Evolutionary conservation across 1,140 invertebrate species (phyloP), one percentile per base, ranked within the genome.

Genomic region (Drepana arcuata): DNA sequence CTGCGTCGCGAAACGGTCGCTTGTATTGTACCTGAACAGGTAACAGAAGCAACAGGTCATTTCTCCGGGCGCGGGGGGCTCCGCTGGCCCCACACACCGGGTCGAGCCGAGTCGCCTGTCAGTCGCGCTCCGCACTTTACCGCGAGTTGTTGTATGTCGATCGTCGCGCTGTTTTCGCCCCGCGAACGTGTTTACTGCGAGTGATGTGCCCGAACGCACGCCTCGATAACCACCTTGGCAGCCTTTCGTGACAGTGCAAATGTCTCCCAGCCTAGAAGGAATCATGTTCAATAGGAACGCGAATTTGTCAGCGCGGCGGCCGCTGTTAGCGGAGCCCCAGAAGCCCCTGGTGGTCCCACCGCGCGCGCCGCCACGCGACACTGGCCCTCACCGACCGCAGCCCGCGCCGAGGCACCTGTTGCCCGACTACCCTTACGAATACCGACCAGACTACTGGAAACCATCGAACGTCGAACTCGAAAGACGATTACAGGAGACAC

Each of bases 211-310:
- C 67, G 54, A 64, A 69, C 66, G 70, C 66, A 78, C 68, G 55
- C 58, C 52, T 54, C 43, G 48, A 56, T 69, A 58, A 61, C 29
- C 44, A 36, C 41, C 42, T 44, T 40, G 54, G 54, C 39, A 44
- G 47, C 39, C 13, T 39, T 16, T 71, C 49, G 66, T 81, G 70
- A 79, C 74, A 62, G 72, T 64, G 61, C 78, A 56, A 72, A 82
- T 82, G 78, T 78, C 78, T 71, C 78, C 78, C 47, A 82, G 74
- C 37, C 50, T 82, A 38, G 78, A 82, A 60, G 74, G 71, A 51
- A 78, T 74, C 61, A 82, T 82, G 78, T 80, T 82, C 56, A 82
- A 79, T 59, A 77, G 78, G 68, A 74, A 68, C 66, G 54, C 74
- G 36, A 82, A 82, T 67, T 66, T 80, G 61, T 82, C 78, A 41